phyloP scores from a whole-genome alignment of 1,140 invertebrate genomes.

The Glossosoma conforme region DNA sequence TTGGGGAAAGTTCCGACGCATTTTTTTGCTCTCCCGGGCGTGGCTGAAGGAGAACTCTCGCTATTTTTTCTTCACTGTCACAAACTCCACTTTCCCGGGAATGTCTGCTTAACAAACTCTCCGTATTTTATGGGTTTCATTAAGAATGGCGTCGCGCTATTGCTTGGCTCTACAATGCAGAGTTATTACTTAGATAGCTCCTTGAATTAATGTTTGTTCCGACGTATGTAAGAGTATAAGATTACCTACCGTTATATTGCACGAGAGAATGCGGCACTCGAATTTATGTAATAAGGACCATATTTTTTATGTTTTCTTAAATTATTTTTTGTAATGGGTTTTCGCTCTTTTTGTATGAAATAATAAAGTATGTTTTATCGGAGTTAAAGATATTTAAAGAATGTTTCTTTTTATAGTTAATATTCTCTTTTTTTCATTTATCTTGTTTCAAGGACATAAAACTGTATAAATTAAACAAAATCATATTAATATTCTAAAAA shows the following conservation, averaged over 20 bases:
- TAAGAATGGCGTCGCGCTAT: constrained; percentile 32
- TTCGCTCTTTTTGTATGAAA: too few relatives aligned
- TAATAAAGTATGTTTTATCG: too few relatives aligned
- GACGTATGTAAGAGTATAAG: constrained; percentile 20
- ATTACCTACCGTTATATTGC: constrained; percentile 19
- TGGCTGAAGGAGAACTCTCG: neutral
- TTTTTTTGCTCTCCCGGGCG: constrained; percentile 9
- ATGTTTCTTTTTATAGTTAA: too few relatives aligned
- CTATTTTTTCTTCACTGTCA: constrained; percentile 22
- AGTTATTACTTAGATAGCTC: constrained; percentile 30
- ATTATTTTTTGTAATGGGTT: too few relatives aligned
- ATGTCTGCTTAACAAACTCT: constrained; percentile 33
- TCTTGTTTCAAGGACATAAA: too few relatives aligned
- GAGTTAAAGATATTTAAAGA: too few relatives aligned
- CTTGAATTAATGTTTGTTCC: constrained; percentile 30
- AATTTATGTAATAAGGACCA: too few relatives aligned
- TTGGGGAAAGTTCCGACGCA: constrained; percentile 17
- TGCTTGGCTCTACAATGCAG: constrained; percentile 29
- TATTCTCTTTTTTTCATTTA: too few relatives aligned
- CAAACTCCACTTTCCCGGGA: constrained; percentile 23
- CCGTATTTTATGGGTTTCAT: constrained; percentile 33
- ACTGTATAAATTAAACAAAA: too few relatives aligned
- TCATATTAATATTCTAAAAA: too few relatives aligned
- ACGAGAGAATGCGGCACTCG: constrained; percentile 21
- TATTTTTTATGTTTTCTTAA: too few relatives aligned